Evolutionary conservation across 35 echinoderm and acorn worm species (phyloP), one percentile per base, ranked within the genome.

Genomic region (Amphiura filiformis): DNA sequence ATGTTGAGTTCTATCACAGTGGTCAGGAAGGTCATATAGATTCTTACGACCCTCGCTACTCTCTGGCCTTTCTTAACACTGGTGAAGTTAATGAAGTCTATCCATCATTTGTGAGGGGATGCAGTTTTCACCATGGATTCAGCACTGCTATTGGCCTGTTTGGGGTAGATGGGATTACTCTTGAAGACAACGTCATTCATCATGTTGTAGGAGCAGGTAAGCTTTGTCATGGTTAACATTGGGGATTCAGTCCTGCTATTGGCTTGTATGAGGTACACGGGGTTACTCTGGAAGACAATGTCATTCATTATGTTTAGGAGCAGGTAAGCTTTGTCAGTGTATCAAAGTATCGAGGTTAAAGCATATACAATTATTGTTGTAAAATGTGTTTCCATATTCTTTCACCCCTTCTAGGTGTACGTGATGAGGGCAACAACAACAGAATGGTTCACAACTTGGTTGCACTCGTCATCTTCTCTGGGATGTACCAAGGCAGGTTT

Each of bases 71-170:
- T 83, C 70, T 94, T 65, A 87, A 98, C 77, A 84, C 84, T 20
- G 96, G 96, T 7, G 86, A 89, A 57, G 89, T 92, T 0, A 82
- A 80, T 3, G 77, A 86, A 34, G 20, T 65, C 0, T 57, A 37
- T 2, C 96, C 96, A 28, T 98, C 96, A 1, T 98, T 88, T 78
- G 92, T 98, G 37, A 78, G 52, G 32, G 83, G 92, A n/a, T 94
- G 92, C 57, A 92, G 89, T 32, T 98, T 98, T 92, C 96, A 98
- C 49, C 89, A 94, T 86, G 96, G 96, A 18, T 98, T 98, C 87
- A 98, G 86, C 82, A 86, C 92, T 34, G 96, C 92, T 47, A 98
- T 98, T 41, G 96, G 96, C 11, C 89, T 93, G 14, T 89, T 86
- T 86, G 92, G 95, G 33, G 87, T 92, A 35, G 47, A 89, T 37